Conservation (phyloP, 2,888 invertebrate species). For the Liodrosophila aerea region DNA sequence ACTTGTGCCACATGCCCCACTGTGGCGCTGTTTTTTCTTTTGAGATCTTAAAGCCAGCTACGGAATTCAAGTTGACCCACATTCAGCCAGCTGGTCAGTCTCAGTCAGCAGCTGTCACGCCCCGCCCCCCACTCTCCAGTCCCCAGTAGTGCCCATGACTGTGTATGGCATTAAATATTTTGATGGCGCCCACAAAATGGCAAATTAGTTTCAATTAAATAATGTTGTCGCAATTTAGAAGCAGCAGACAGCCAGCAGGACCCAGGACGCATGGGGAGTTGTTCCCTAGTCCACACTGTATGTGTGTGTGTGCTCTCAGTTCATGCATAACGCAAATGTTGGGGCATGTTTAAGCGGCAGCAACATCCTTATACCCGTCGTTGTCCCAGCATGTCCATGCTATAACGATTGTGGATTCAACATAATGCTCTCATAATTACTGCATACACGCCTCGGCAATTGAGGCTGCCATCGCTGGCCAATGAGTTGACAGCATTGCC, state of each 20-base stretch:
- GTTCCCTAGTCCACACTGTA: not conserved
- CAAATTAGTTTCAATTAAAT: constrained; percentile 81
- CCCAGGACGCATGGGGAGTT: not conserved
- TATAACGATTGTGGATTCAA: constrained; percentile 78
- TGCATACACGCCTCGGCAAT: constrained; percentile 60
- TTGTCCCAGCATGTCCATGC: constrained; percentile 77
- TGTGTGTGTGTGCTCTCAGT: constrained; percentile 22
- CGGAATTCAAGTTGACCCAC: constrained; percentile 38
- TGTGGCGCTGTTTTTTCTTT: too few relatives aligned
- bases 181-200: constrained; percentile 69
- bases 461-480: constrained; percentile 27
- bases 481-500: constrained; percentile 67
- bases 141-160: not conserved
- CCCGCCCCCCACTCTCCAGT: not conserved
- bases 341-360: constrained; percentile 37
- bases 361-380: constrained; percentile 26
- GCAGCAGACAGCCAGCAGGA: constrained; percentile 24
- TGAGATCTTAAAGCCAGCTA: constrained; percentile 23
- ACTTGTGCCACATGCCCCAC: too few relatives aligned
- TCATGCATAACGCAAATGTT: constrained; percentile 75
- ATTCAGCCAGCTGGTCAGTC: constrained; percentile 15
- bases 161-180: constrained; percentile 55
- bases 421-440: constrained; percentile 81
- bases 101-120: constrained; percentile 11
- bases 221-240: constrained; percentile 73